phyloP scores from a whole-genome alignment of 2,113 vertebrate genomes.

The Austrofundulus limnaeus region DNA sequence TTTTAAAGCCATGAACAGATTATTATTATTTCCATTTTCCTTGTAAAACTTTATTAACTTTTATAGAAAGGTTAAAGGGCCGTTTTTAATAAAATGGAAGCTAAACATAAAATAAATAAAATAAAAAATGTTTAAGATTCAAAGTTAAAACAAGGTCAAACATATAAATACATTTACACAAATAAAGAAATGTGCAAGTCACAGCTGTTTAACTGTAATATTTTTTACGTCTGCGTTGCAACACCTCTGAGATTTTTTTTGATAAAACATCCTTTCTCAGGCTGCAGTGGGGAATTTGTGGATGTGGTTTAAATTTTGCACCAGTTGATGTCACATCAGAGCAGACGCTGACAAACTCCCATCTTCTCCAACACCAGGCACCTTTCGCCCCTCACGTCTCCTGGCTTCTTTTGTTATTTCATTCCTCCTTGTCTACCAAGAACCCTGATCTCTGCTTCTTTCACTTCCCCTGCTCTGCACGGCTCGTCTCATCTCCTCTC shows the following conservation, averaged over 20 bases:
- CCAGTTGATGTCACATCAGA: constrained; percentile 11
- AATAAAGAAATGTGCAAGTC: no score
- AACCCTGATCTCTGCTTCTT: constrained; percentile 8
- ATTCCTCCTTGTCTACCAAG: constrained; percentile 7
- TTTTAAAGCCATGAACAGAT: no score
- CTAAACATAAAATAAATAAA: no score
- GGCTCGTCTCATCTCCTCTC: constrained; percentile 12
- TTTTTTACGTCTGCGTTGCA: constrained; percentile 4
- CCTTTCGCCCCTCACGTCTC: constrained; percentile 18
- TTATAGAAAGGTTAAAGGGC: no score
- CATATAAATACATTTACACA: no score
- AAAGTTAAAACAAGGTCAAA: no score
- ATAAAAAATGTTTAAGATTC: no score
- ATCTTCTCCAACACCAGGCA: not conserved
- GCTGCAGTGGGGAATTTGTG: not conserved
- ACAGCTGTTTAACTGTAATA: not conserved
- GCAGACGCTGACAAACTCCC: not conserved
- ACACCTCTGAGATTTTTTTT: constrained; percentile 12
- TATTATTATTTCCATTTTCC: no score
- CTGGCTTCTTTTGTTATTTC: constrained; percentile 7
- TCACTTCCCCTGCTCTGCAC: constrained; percentile 11
- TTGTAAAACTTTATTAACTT: no score
- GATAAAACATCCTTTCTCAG: not conserved
- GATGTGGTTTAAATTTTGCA: not conserved
- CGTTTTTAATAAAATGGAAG: no score